These are phyloP conservation scores for Falco berigora DNA, from an alignment of 2,797 vertebrate species.

Conservation along the genomic window DNA sequence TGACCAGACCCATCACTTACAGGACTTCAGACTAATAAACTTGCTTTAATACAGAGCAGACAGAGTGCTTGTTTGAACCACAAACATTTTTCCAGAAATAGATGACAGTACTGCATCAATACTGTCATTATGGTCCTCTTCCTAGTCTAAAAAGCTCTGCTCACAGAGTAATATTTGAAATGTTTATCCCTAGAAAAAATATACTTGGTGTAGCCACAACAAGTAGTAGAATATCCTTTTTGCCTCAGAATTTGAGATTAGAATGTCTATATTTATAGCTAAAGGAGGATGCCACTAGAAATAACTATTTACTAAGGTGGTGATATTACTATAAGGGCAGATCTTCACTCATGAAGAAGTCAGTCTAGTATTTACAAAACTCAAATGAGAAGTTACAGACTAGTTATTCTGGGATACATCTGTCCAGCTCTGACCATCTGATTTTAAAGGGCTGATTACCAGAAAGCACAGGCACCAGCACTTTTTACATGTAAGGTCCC, in stretches of 20 bases:
- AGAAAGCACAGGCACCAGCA: background rate
- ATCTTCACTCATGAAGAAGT: background rate
- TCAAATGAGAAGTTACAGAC: background rate
- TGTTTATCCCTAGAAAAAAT: slow-evolving; percentile 11
- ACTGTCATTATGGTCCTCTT: background rate
- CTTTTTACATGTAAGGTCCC: background rate
- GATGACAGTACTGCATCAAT: background rate
- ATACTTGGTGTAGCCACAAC: background rate
- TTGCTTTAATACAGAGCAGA: slow-evolving; percentile 21
- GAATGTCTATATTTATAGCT: background rate
- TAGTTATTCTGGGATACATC: background rate
- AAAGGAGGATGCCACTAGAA: background rate
- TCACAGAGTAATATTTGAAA: background rate
- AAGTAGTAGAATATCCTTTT: background rate
- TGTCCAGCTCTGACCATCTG: background rate
- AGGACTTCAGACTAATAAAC: background rate
- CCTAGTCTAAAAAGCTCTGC: background rate
- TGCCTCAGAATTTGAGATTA: slow-evolving; percentile 18
- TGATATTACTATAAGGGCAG: background rate
- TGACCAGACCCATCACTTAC: background rate
- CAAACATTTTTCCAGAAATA: background rate
- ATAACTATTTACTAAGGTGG: slow-evolving; percentile 5
- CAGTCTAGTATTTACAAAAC: background rate
- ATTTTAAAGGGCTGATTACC: background rate
- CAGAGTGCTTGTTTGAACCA: background rate